A percentile compares a stretch with the other conserved stretches of the same genome.
Evolutionary conservation across 2,888 invertebrate species (phyloP).

Genomic region (Suillia variegata): DNA sequence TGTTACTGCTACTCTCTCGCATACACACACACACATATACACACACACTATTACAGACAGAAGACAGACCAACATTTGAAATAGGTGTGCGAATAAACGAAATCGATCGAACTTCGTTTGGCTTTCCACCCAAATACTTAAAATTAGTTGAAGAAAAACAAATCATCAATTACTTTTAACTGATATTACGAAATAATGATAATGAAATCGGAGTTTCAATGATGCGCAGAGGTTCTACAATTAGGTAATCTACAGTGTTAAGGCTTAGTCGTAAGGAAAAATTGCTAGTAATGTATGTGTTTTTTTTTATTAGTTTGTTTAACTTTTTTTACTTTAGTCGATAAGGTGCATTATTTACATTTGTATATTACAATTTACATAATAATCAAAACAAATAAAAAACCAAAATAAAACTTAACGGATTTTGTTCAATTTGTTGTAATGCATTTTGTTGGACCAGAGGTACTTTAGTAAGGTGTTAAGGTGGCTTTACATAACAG

Average conservation of each 20-base stretch:
- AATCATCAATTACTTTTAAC: neutral
- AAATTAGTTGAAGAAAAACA: neutral
- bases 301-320: constrained; percentile 17
- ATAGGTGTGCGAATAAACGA: too few species aligned
- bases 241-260: constrained; percentile 37
- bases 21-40: neutral
- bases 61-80: neutral
- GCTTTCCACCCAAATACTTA: neutral
- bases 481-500: too few species aligned
- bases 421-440: neutral
- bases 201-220: too few species aligned
- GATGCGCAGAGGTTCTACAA: constrained; percentile 48
- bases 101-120: too few species aligned
- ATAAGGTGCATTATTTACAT: constrained; percentile 33
- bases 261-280: constrained; percentile 40
- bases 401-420: neutral
- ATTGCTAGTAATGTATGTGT: constrained; percentile 26
- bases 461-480: too few species aligned
- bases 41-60: neutral
- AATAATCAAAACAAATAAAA: constrained; percentile 33
- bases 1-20: constrained; percentile 25
- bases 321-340: constrained; percentile 19
- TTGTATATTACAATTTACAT: constrained; percentile 36
- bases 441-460: too few species aligned
- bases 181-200: too few species aligned